Base-by-base conservation (phyloP, 2,797 vertebrate genomes). In the Emys orbicularis region DNA sequence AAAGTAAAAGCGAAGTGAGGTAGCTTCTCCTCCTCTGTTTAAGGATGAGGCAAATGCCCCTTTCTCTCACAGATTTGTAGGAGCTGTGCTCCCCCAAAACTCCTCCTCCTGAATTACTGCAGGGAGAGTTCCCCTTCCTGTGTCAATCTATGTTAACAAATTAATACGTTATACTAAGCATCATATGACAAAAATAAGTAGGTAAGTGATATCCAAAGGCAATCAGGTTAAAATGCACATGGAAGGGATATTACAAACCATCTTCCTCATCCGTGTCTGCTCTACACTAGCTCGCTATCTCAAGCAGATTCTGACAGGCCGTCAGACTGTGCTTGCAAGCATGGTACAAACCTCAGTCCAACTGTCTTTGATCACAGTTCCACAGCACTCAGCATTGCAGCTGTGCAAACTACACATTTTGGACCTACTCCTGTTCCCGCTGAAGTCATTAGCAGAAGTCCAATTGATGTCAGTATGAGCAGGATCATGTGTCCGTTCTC, bases 141-240 rank as follows among this genome's bases (percentile, higher is more conserved):
- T 65, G 18, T 79, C 15, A 18, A 29, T 84, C 47, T 4, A 0
- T 59, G 65, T 90, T 49, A 81, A 19, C 34, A 44, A 49, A 21
- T 49, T 54, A 65, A 34, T 65, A 79, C 77, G 34, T 74, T 56
- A 82, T 84, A 61, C 59, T 0, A 4, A 91, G 29, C n/a, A 3
- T 2, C 5, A 1, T 0, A 0, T 47, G 52, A 19, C 5, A 7
- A 77, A 37, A 0, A 3, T 8, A 3, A 54, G 34, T 0, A 2
- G 56, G 81, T 37, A 72, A 50, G 61, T 34, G 18, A 68, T 37
- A 37, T 19, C 8, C 34, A 93, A 74, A 89, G 82, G 12, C 9
- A 15, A 77, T 8, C 1, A 13, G 16, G 0, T 84, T 77, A 88
- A 80, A 3, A 44, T 68, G 18, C 61, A 68, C 61, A 89, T 27